Conservation (phyloP, 2,113 vertebrate genomes). For the Scartelaos histophorus region DNA sequence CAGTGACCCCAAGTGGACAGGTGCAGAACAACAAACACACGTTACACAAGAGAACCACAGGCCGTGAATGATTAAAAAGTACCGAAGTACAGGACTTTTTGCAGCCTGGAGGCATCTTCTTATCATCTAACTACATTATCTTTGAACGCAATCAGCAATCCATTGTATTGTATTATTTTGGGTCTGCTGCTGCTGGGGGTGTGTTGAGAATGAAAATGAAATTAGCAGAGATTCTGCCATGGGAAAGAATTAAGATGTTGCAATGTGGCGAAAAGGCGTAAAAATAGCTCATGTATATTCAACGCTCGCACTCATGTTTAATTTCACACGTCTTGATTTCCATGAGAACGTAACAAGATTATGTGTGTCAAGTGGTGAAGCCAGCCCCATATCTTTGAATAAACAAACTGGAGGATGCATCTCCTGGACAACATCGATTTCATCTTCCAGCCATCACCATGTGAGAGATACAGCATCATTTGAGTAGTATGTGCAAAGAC, state of each 20-base stretch:
- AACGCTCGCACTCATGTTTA: slow-evolving; percentile 37
- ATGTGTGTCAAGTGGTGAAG: slow-evolving; percentile 37
- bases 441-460: not conserved
- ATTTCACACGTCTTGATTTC: slow-evolving; percentile 42
- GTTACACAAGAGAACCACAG: not conserved
- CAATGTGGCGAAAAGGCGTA: slow-evolving; percentile 40
- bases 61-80: not conserved
- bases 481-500: not conserved
- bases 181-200: slow-evolving; percentile 39
- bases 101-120: slow-evolving; percentile 58
- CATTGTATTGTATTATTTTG: slow-evolving; percentile 51
- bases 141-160: slow-evolving; percentile 59
- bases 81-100: slow-evolving; percentile 4
- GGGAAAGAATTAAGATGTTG: slow-evolving; percentile 54
- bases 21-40: not conserved
- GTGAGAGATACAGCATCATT: not conserved
- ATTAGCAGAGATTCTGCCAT: slow-evolving; percentile 29
- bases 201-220: slow-evolving; percentile 38
- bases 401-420: slow-evolving; percentile 35
- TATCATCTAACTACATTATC: slow-evolving; percentile 68
- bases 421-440: slow-evolving; percentile 7
- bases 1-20: not conserved
- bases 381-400: slow-evolving; percentile 16
- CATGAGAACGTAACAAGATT: slow-evolving; percentile 45
- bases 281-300: slow-evolving; percentile 38